Evolutionary conservation across 2,888 invertebrate species (phyloP).

Genomic region (Melanostoma mellinum): DNA sequence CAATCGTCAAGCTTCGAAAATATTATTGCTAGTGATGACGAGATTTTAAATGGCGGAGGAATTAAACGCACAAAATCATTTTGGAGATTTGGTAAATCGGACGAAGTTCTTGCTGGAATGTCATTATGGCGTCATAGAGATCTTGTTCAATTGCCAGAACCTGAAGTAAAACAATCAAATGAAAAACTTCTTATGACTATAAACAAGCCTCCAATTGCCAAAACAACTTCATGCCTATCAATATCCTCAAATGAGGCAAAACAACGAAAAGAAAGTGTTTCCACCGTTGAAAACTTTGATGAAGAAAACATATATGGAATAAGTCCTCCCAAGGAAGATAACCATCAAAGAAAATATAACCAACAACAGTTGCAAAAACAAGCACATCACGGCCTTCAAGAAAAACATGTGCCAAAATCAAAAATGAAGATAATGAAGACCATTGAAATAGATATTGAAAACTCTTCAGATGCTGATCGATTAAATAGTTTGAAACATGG

Average conservation of each 20-base stretch:
- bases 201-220: slow-evolving; percentile 40
- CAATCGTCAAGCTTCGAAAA: slow-evolving; percentile 75
- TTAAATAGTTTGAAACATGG: slow-evolving; percentile 77
- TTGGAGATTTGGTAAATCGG: slow-evolving; percentile 91
- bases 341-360: slow-evolving; percentile 22
- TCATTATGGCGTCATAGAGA: slow-evolving; percentile 93
- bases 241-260: slow-evolving; percentile 76
- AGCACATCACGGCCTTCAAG: slow-evolving; percentile 38
- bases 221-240: slow-evolving; percentile 75
- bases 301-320: slow-evolving; percentile 80
- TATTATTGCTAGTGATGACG: slow-evolving; percentile 80
- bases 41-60: slow-evolving; percentile 83
- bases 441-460: slow-evolving; percentile 80
- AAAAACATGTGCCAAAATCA: slow-evolving; percentile 79
- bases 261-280: slow-evolving; percentile 79
- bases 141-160: slow-evolving; percentile 84
- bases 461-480: slow-evolving; percentile 78
- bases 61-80: slow-evolving; percentile 93
- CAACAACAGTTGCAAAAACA: slow-evolving; percentile 32
- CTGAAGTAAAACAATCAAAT: slow-evolving; percentile 74
- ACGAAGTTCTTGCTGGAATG: slow-evolving; percentile 93
- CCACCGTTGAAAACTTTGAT: slow-evolving; percentile 79
- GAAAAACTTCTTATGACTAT: slow-evolving; percentile 69
- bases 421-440: slow-evolving; percentile 81
- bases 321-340: slow-evolving; percentile 50